Base-by-base conservation (phyloP, 2,888 invertebrate species). In the Drosophila maculinotata region DNA sequence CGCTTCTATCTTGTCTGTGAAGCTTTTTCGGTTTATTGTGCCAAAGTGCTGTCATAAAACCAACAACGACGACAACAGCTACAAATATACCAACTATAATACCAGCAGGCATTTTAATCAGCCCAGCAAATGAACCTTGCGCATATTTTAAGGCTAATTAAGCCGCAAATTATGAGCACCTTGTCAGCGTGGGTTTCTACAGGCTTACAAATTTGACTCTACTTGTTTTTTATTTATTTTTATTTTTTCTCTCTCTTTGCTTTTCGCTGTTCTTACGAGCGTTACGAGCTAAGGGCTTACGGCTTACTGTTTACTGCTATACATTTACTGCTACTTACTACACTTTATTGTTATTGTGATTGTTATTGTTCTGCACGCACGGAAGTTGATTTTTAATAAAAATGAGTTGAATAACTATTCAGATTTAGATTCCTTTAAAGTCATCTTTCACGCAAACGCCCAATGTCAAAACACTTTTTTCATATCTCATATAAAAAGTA, bases 101-200 rank as follows among this genome's bases (percentile, higher is more conserved):
- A 25, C 52, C 53, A 48, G 52, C 33, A 8, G 56, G 45, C 71
- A 56, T 59, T 59, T 53, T 72, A 72, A 73, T 72, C 72, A 69
- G 74, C 10, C 20, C 54, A 47, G n/a, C 57, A 73, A 73, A 64
- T 52, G 48, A 57, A 74, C 58, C 45, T 70, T 52, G 80, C 60
- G 69, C 76, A 76, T 78, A 78, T 76, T 76, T 73, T 58, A 66
- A 77, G 51, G 70, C 76, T 76, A 79, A 85, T 73, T 84, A 84
- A 81, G 85, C 73, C 64, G 49, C 80, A 84, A 80, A 81, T 80
- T 75, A 80, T 77, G 62, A 65, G 53, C 77, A 63, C 35, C 56
- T 65, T 81, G 81, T 76, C 82, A 79, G 56, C 38, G 65, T 62
- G 54, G 45, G 38, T 59, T 62, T 62, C 44, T 5, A 36, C 28